Conservation (phyloP, 2,113 vertebrate species). For the Gallinago jamesoni region DNA sequence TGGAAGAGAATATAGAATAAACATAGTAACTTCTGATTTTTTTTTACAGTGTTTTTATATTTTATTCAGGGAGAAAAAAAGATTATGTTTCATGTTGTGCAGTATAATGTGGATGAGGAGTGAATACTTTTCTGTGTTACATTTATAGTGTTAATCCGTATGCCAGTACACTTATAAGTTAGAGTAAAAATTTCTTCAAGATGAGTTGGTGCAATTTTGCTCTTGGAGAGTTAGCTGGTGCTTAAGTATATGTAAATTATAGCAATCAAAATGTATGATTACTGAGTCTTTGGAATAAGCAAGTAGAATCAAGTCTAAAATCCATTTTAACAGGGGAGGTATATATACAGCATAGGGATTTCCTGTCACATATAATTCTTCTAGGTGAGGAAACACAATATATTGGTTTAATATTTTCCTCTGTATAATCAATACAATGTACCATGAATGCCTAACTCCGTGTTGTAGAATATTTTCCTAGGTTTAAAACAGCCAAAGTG, state of each 20-base stretch:
- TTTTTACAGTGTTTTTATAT: background rate
- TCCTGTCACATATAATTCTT: conserved; percentile 47
- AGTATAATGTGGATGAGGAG: background rate
- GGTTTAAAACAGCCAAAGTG: background rate
- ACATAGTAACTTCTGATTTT: background rate
- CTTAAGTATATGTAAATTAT: conserved; percentile 22
- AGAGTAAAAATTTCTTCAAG: background rate
- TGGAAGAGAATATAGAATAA: background rate
- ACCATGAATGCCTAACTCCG: background rate
- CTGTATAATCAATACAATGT: background rate
- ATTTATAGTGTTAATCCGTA: background rate
- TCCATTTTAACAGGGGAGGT: background rate
- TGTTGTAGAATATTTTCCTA: background rate
- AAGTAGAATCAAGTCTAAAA: conserved; percentile 22
- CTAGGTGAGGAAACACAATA: background rate
- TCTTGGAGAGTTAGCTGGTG: background rate
- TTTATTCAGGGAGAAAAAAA: background rate
- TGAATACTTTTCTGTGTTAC: background rate
- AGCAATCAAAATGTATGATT: conserved; percentile 26
- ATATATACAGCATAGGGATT: background rate
- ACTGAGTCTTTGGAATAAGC: background rate
- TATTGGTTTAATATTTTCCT: conserved; percentile 52
- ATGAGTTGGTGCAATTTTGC: background rate
- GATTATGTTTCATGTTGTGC: background rate
- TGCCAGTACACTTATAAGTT: background rate